Evolutionary conservation across 1,140 invertebrate species (phyloP).

Genomic region (Orchesella cincta): DNA sequence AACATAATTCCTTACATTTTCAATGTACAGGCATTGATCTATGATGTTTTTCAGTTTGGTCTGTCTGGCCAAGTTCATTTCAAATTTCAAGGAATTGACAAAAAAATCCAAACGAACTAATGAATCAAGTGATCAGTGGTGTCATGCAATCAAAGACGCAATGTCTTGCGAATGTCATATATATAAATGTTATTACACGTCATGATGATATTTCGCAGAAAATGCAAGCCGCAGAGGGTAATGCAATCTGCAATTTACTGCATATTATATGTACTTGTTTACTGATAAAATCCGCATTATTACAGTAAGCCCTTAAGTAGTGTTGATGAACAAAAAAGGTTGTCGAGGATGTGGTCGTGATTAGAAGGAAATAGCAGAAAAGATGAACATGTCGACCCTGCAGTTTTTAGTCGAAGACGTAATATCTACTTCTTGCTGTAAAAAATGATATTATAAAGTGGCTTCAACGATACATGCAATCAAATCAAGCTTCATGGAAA

Average conservation of each 20-base stretch:
- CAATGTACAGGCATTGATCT: no score
- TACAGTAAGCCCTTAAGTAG: neutral
- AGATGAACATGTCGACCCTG: slow-evolving; percentile 15
- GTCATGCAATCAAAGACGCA: neutral
- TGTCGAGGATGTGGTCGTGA: neutral
- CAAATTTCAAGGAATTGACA: neutral
- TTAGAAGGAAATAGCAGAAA: slow-evolving; percentile 8
- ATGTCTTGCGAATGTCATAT: neutral
- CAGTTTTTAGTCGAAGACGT: neutral
- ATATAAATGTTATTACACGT: neutral
- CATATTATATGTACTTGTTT: neutral
- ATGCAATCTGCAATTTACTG: neutral
- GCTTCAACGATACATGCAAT: no score
- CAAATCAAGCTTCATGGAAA: no score
- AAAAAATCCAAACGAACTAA: neutral
- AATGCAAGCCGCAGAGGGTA: neutral
- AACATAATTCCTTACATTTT: no score
- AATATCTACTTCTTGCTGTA: no score
- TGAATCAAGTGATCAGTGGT: neutral
- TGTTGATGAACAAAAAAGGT: neutral
- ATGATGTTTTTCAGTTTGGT: no score
- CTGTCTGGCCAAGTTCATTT: neutral
- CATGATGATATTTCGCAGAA: neutral
- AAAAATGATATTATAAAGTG: no score
- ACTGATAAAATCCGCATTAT: neutral